Evolutionary conservation across 1,140 invertebrate species (phyloP).

Genomic region (Olivierus martensii): DNA sequence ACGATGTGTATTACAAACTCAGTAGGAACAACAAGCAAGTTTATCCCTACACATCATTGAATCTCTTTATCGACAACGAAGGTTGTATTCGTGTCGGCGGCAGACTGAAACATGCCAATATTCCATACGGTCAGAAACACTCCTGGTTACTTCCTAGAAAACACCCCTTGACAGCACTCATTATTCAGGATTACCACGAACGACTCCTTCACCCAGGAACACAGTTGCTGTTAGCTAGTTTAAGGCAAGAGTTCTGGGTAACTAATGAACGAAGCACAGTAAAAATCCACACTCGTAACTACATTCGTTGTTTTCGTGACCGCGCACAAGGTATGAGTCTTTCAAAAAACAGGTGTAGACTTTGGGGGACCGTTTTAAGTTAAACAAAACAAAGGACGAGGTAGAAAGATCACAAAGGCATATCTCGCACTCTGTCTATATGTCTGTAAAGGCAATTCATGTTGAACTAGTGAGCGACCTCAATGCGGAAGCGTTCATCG

Average conservation of each 20-base stretch:
- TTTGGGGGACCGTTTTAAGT: slow-evolving; percentile 30
- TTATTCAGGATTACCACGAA: not conserved
- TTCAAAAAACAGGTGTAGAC: slow-evolving; percentile 28
- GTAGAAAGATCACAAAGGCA: slow-evolving; percentile 24
- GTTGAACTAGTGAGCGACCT: slow-evolving; percentile 29
- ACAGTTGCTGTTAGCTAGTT: not conserved
- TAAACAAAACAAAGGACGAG: slow-evolving; percentile 20
- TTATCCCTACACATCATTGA: not conserved
- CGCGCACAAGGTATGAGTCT: slow-evolving; percentile 11
- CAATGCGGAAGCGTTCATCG: slow-evolving; percentile 28
- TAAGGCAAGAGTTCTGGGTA: not conserved
- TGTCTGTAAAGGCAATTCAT: slow-evolving; percentile 33
- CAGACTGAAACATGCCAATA: not conserved
- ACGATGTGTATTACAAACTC: not conserved
- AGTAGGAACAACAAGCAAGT: not conserved
- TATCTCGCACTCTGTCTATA: slow-evolving; percentile 33
- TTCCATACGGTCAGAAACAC: not conserved
- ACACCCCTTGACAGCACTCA: not conserved
- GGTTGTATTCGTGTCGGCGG: not conserved
- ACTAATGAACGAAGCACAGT: not conserved
- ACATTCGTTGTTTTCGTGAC: not conserved
- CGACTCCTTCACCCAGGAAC: not conserved
- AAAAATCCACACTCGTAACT: not conserved
- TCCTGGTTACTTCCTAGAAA: not conserved
- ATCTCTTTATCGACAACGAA: not conserved